phyloP scores from a whole-genome alignment of 1,140 invertebrate species.

The Zaprionus lachaisei region DNA sequence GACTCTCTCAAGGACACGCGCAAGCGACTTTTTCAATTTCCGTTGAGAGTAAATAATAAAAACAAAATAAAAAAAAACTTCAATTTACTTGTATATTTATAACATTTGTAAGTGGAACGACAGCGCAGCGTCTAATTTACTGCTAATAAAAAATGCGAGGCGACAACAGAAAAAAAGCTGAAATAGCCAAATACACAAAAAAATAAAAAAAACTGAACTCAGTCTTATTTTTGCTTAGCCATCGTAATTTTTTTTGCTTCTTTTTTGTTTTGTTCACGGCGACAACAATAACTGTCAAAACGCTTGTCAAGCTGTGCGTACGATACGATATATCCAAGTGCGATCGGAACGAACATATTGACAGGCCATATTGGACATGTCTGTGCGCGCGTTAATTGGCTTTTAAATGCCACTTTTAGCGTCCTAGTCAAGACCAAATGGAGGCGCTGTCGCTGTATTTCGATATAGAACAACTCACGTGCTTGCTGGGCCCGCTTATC shows the following conservation, averaged over 20 bases:
- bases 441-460: not conserved
- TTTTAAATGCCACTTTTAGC: slow-evolving; percentile 61
- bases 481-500: not conserved
- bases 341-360: slow-evolving; percentile 49
- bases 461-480: not conserved
- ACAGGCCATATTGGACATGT: slow-evolving; percentile 44
- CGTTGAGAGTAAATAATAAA: not conserved
- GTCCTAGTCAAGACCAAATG: not conserved
- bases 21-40: not conserved
- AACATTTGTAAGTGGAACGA: slow-evolving; percentile 50
- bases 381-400: slow-evolving; percentile 49
- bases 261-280: not conserved
- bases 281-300: slow-evolving; percentile 43
- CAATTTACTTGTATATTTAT: slow-evolving; percentile 29
- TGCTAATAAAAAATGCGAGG: slow-evolving; percentile 54
- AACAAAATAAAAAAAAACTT: not conserved
- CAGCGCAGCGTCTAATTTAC: slow-evolving; percentile 58
- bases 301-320: slow-evolving; percentile 16
- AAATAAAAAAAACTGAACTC: slow-evolving; percentile 15
- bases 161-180: slow-evolving; percentile 33
- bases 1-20: not conserved
- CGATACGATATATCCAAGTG: slow-evolving; percentile 23
- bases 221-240: slow-evolving; percentile 24
- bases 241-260: not conserved
- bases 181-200: slow-evolving; percentile 33